These are phyloP conservation scores for Yponomeuta malinellus DNA, from an alignment of 2,888 invertebrate species.

Conservation along the genomic window DNA sequence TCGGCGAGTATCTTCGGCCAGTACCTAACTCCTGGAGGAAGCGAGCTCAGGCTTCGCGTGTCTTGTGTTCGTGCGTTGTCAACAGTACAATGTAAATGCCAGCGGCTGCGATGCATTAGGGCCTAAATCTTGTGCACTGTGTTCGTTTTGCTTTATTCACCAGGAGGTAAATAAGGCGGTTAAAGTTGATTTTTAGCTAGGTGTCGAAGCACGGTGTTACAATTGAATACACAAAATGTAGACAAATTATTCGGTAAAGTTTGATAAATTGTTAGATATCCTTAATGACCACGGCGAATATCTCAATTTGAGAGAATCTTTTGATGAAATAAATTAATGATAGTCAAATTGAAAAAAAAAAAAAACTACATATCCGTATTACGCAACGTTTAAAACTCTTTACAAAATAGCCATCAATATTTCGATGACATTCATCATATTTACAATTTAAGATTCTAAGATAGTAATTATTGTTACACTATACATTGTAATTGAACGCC, in stretches of 20 bases:
- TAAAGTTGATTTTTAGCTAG: conserved; percentile 1
- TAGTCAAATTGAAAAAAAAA: not conserved
- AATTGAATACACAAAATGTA: conserved; percentile 18
- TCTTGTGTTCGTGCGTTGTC: not conserved
- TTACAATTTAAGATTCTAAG: not conserved
- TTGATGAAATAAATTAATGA: conserved; percentile 2
- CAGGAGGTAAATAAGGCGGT: conserved; percentile 13
- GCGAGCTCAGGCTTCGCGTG: not conserved
- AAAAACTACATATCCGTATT: not conserved
- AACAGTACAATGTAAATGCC: not conserved
- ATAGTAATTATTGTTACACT: too few relatives aligned
- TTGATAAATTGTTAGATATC: not conserved
- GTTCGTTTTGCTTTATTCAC: not conserved
- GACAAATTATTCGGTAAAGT: not conserved
- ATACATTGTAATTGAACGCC: too few relatives aligned
- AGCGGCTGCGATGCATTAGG: not conserved
- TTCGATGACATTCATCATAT: not conserved
- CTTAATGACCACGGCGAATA: not conserved
- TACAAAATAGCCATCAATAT: not conserved
- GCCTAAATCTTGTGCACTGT: not conserved
- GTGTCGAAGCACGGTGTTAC: conserved; percentile 14
- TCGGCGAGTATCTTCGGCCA: too few relatives aligned
- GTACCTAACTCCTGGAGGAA: too few relatives aligned
- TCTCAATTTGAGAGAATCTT: not conserved
- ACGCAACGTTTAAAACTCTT: not conserved